Evolutionary conservation across 2,888 invertebrate species (phyloP).

Genomic region (Eupeodes luniger): DNA sequence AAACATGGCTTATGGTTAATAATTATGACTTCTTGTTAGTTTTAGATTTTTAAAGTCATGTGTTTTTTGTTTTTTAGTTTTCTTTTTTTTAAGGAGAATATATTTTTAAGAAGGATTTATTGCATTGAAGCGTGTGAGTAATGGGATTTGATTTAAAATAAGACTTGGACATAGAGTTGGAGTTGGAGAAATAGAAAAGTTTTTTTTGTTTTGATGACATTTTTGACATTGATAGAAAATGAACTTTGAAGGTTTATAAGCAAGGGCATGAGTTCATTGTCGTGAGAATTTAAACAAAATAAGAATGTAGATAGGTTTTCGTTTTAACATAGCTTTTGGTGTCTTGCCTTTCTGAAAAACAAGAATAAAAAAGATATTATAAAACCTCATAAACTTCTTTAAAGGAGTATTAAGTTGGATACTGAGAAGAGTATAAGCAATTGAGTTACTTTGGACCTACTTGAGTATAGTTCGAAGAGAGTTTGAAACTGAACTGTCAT

Average conservation of each 20-base stretch:
- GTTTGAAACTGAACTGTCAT: no score
- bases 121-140: constrained; percentile 56
- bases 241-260: background rate
- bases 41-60: constrained; percentile 21
- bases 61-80: background rate
- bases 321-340: no score
- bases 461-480: no score
- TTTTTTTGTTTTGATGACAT: constrained; percentile 12
- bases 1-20: constrained; percentile 60
- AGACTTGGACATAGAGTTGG: background rate
- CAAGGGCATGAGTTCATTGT: background rate
- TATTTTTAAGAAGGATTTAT: constrained; percentile 55
- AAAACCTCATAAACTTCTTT: no score
- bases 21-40: constrained; percentile 59
- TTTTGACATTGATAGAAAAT: background rate
- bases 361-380: no score
- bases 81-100: background rate
- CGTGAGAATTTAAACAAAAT: background rate
- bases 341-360: no score
- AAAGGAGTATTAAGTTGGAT: no score
- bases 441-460: no score
- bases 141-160: constrained; percentile 35
- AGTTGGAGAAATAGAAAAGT: background rate
- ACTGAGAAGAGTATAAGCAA: no score
- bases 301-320: no score